A percentile compares a stretch with the other conserved stretches of the same genome.
These are phyloP conservation scores for Colletes gigas DNA, from an alignment of 1,140 invertebrate species.

Conservation along the genomic window DNA sequence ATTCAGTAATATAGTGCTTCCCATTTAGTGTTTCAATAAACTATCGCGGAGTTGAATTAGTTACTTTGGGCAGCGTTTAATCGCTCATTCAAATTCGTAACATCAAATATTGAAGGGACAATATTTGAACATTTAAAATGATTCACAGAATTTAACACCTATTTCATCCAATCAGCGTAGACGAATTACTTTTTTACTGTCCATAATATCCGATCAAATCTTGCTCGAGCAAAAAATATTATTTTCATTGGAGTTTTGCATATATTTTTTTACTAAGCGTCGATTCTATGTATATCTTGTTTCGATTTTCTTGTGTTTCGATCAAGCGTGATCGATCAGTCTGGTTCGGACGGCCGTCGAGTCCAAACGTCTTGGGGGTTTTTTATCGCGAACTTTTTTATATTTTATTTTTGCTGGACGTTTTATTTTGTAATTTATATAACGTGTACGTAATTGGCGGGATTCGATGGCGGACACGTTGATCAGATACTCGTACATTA, in stretches of 20 bases:
- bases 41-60: background rate
- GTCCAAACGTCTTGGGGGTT: background rate
- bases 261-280: too few relatives aligned
- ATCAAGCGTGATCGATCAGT: background rate
- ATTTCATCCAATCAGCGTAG: too few relatives aligned
- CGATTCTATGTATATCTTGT: background rate
- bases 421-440: conserved; percentile 11
- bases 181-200: too few relatives aligned
- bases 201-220: too few relatives aligned
- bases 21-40: background rate
- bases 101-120: too few relatives aligned
- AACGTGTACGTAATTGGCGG: background rate
- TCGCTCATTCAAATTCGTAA: background rate
- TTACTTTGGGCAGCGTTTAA: background rate
- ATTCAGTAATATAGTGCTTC: background rate
- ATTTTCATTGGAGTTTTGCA: too few relatives aligned
- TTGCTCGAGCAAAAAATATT: too few relatives aligned
- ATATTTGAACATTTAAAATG: too few relatives aligned
- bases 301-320: conserved; percentile 7
- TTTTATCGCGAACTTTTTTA: conserved; percentile 13
- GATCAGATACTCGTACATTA: conserved; percentile 84
- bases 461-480: conserved; percentile 77
- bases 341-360: background rate
- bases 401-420: conserved; percentile 24
- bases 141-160: too few relatives aligned